phyloP scores from a whole-genome alignment of 30 jellyfish, hydroid and myxozoan genomes.

The Aurelia aurita complex sp. Pacific region DNA sequence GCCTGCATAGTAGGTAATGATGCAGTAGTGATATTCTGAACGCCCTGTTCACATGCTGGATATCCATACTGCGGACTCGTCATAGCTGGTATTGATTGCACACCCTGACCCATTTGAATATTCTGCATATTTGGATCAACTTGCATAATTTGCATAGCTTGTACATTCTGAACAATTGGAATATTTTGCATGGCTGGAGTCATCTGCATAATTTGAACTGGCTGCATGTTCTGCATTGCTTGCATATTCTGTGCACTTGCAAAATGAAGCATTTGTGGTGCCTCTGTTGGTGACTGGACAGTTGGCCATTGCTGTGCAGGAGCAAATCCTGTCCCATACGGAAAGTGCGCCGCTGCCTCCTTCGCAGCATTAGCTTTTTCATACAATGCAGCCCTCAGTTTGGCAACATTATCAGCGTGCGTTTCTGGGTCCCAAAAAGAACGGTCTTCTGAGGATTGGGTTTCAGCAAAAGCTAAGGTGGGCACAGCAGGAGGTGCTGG shows the following conservation, averaged over 20 bases:
- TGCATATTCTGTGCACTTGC: background rate
- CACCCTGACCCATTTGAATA: background rate
- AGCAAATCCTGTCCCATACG: too few species aligned
- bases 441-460: background rate
- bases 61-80: background rate
- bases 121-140: background rate
- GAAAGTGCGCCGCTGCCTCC: too few species aligned
- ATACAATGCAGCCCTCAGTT: slow-evolving; percentile 24
- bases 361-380: background rate
- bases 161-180: background rate
- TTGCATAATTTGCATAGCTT: background rate
- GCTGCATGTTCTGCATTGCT: background rate
- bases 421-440: slow-evolving; percentile 3
- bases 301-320: too few species aligned
- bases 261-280: too few species aligned
- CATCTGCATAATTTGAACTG: background rate
- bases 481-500: slow-evolving; percentile 1
- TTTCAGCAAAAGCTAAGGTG: background rate
- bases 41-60: background rate
- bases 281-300: too few species aligned
- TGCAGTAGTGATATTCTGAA: background rate
- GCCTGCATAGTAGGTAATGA: background rate
- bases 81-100: background rate
- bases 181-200: background rate
- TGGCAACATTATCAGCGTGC: background rate